Evolutionary conservation across 2,113 vertebrate species (phyloP).

Genomic region (Macroglossus sobrinus): DNA sequence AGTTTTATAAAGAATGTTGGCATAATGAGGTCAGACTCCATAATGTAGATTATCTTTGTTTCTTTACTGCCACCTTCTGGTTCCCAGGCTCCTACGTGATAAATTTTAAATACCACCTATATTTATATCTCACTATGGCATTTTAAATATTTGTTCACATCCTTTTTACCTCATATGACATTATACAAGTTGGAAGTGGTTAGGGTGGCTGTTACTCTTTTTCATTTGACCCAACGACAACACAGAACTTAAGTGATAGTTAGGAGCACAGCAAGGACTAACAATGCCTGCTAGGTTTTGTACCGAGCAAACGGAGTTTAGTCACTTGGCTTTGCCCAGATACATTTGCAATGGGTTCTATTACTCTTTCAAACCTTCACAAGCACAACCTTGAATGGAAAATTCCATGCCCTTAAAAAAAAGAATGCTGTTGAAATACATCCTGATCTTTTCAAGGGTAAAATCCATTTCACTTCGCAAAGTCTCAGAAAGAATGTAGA

Average conservation of each 20-base stretch:
- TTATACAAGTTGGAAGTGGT: not conserved
- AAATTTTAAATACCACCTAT: not conserved
- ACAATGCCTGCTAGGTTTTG: not conserved
- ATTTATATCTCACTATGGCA: not conserved
- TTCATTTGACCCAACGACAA: not conserved
- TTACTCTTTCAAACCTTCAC: not conserved
- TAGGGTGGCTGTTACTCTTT: not conserved
- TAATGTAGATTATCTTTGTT: not conserved
- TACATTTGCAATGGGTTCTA: not conserved
- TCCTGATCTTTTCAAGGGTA: not conserved
- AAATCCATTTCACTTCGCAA: not conserved
- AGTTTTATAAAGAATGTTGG: not conserved
- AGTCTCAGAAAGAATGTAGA: not conserved
- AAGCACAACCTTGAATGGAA: not conserved
- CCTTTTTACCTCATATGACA: not conserved
- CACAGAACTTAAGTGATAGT: not conserved
- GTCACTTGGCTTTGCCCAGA: not conserved
- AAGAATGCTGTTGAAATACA: not conserved
- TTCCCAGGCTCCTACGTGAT: not conserved
- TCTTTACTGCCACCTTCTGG: slow-evolving; percentile 84
- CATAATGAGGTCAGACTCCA: not conserved
- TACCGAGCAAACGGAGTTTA: not conserved
- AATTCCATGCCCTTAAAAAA: not conserved
- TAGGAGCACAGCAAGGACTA: not conserved
- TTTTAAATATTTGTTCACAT: not conserved